These are phyloP conservation scores for Anarsia innoxiella DNA, from an alignment of 2,888 invertebrate genomes.

Conservation along the genomic window DNA sequence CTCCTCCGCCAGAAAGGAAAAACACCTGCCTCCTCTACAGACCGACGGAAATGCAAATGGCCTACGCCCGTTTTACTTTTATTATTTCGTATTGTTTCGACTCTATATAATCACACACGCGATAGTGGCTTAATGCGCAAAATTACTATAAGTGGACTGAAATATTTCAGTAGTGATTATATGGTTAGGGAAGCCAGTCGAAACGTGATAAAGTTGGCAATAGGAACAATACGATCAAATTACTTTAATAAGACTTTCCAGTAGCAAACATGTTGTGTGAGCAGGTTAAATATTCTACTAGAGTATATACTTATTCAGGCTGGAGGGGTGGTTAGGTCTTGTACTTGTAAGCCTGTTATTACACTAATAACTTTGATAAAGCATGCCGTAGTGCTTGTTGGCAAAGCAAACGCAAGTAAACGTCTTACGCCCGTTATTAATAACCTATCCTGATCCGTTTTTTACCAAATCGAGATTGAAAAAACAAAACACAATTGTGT, in stretches of 20 bases:
- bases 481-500: too few relatives aligned
- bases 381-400: too few relatives aligned
- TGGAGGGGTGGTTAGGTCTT: conserved; percentile 1
- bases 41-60: conserved; percentile 60
- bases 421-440: too few relatives aligned
- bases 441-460: too few relatives aligned
- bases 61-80: conserved; percentile 56
- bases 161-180: conserved; percentile 57
- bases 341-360: conserved; percentile 3
- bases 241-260: conserved; percentile 29
- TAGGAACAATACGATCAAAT: conserved; percentile 31
- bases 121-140: conserved; percentile 58
- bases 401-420: too few relatives aligned
- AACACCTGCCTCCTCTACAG: conserved; percentile 38
- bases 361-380: conserved; percentile 4
- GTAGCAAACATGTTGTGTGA: conserved; percentile 23
- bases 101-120: conserved; percentile 54
- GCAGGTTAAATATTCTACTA: conserved; percentile 10
- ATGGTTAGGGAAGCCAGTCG: conserved; percentile 33
- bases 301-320: not conserved
- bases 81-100: conserved; percentile 63
- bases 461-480: too few relatives aligned
- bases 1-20: conserved; percentile 35
- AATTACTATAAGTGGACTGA: conserved; percentile 60
- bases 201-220: conserved; percentile 40